Conservation (phyloP, 2,113 vertebrate genomes). For the Cynoglossus semilaevis region DNA sequence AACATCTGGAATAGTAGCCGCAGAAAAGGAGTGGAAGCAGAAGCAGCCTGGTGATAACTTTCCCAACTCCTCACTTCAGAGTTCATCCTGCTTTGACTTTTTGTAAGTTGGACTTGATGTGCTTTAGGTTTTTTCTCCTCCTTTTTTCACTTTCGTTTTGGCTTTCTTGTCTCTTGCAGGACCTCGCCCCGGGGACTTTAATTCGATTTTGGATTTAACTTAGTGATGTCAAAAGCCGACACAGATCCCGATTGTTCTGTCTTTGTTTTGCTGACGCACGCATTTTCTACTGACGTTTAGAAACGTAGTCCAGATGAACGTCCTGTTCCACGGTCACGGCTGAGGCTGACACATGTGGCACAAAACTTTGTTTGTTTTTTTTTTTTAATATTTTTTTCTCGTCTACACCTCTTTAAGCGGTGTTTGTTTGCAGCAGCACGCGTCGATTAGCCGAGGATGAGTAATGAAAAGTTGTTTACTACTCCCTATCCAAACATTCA, state of each 20-base stretch:
- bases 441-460: constrained; percentile 13
- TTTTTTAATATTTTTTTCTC: constrained; percentile 49
- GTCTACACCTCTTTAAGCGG: constrained; percentile 9
- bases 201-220: constrained; percentile 31
- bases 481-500: no score
- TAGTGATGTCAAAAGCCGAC: no score
- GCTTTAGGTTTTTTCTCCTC: neutral
- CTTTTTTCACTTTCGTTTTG: neutral
- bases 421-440: constrained; percentile 23
- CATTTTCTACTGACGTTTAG: neutral
- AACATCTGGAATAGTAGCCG: constrained; percentile 79
- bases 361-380: constrained; percentile 36
- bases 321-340: neutral
- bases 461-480: neutral
- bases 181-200: constrained; percentile 38
- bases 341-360: constrained; percentile 37
- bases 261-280: neutral
- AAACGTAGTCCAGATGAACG: no score
- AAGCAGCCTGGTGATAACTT: constrained; percentile 42
- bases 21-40: constrained; percentile 59
- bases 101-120: constrained; percentile 70
- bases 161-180: constrained; percentile 13
- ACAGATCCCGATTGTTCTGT: neutral
- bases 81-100: constrained; percentile 39
- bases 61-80: constrained; percentile 30